A percentile compares a stretch with the other conserved stretches of the same genome.
These are phyloP conservation scores for Thaleichthys pacificus DNA, from an alignment of 2,797 vertebrate genomes.

Conservation along the genomic window DNA sequence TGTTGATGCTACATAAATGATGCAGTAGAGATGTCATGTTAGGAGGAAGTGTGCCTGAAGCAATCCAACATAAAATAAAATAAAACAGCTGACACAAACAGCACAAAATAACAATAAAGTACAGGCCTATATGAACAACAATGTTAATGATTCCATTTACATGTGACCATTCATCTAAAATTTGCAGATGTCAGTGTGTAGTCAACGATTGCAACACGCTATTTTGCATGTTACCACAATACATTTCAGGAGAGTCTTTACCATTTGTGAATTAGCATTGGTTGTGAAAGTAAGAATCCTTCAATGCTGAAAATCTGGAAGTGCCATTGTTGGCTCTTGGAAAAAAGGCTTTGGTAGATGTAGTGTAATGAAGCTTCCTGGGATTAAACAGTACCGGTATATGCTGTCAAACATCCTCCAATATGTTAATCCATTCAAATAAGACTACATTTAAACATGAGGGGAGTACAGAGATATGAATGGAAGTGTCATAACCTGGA, in stretches of 20 bases:
- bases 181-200: not conserved
- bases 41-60: slow-evolving; percentile 55
- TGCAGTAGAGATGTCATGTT: slow-evolving; percentile 62
- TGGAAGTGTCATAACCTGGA: not conserved
- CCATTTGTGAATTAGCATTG: not conserved
- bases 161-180: not conserved
- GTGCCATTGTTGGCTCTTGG: slow-evolving; percentile 12
- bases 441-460: slow-evolving; percentile 18
- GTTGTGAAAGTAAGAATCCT: not conserved
- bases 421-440: slow-evolving; percentile 58
- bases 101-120: slow-evolving; percentile 23
- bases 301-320: too few species aligned
- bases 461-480: not conserved
- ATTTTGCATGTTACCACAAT: not conserved
- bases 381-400: slow-evolving; percentile 62
- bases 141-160: slow-evolving; percentile 12
- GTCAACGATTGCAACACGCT: not conserved
- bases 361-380: slow-evolving; percentile 62
- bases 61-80: slow-evolving; percentile 50
- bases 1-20: slow-evolving; percentile 74
- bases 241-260: not conserved
- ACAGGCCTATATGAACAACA: slow-evolving; percentile 30
- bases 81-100: slow-evolving; percentile 26
- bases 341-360: slow-evolving; percentile 49
- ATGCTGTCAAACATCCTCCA: slow-evolving; percentile 50